phyloP scores from a whole-genome alignment of 2,113 vertebrate species.

The Silurus glanis region DNA sequence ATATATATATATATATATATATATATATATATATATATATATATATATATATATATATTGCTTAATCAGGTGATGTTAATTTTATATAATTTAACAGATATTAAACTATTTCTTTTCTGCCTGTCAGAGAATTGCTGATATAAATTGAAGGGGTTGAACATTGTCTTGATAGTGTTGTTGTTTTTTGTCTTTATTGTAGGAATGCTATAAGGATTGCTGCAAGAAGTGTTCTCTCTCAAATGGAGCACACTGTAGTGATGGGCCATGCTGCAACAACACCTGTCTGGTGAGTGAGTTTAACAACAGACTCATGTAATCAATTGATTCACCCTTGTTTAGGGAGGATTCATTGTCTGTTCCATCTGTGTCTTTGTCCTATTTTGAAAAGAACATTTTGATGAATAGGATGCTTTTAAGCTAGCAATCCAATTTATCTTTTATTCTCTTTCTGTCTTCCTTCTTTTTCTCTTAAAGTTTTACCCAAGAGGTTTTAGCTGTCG shows the following conservation, averaged over 20 bases:
- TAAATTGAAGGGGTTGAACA: background rate
- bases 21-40: too few species aligned
- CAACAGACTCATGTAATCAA: background rate
- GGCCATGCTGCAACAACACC: slow-evolving; percentile 92
- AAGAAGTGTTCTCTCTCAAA: slow-evolving; percentile 98
- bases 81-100: background rate
- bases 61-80: background rate
- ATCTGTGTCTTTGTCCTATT: background rate
- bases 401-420: background rate
- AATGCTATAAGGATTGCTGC: slow-evolving; percentile 91
- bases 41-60: too few species aligned
- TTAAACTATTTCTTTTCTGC: background rate
- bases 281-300: slow-evolving; percentile 70
- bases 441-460: background rate
- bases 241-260: slow-evolving; percentile 93
- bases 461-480: slow-evolving; percentile 80
- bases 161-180: background rate
- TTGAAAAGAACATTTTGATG: background rate
- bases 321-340: background rate
- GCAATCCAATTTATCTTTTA: background rate
- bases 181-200: slow-evolving; percentile 67
- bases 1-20: too few species aligned
- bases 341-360: background rate
- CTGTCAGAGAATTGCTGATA: background rate
- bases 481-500: slow-evolving; percentile 90